Conservation (phyloP, 1,140 invertebrate species). For the Sarcophaga peregrina region DNA sequence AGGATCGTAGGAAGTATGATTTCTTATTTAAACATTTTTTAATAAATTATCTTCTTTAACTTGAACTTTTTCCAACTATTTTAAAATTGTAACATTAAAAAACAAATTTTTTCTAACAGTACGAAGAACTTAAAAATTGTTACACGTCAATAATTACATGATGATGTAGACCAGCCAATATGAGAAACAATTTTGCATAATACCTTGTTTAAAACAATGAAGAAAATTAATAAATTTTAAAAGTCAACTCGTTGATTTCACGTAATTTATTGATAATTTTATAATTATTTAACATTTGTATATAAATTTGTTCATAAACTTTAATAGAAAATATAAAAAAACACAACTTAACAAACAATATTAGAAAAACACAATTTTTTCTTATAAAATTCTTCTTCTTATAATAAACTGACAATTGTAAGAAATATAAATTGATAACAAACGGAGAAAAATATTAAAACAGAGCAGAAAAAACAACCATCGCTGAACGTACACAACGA, state of each 20-base stretch:
- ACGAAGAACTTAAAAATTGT: not conserved
- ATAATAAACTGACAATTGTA: not conserved
- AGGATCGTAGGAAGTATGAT: not conserved
- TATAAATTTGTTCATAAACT: slow-evolving; percentile 8
- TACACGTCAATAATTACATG: slow-evolving; percentile 27
- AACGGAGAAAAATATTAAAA: no score
- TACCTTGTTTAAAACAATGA: not conserved
- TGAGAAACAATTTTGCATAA: slow-evolving; percentile 5
- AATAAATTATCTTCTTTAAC: no score
- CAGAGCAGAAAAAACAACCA: no score
- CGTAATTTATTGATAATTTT: not conserved
- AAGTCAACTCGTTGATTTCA: not conserved
- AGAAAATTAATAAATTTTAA: not conserved
- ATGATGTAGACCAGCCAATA: not conserved
- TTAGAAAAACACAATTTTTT: slow-evolving; percentile 25
- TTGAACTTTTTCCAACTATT: not conserved
- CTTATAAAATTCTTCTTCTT: not conserved
- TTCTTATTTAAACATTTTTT: no score
- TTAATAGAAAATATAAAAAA: slow-evolving; percentile 28
- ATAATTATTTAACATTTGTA: slow-evolving; percentile 12
- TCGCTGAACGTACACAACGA: not conserved
- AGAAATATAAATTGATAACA: not conserved
- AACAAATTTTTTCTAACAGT: not conserved
- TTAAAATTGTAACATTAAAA: not conserved
- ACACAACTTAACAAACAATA: slow-evolving; percentile 16